Base-by-base conservation (phyloP, 2,888 invertebrate species). In the Fragum fragum region DNA sequence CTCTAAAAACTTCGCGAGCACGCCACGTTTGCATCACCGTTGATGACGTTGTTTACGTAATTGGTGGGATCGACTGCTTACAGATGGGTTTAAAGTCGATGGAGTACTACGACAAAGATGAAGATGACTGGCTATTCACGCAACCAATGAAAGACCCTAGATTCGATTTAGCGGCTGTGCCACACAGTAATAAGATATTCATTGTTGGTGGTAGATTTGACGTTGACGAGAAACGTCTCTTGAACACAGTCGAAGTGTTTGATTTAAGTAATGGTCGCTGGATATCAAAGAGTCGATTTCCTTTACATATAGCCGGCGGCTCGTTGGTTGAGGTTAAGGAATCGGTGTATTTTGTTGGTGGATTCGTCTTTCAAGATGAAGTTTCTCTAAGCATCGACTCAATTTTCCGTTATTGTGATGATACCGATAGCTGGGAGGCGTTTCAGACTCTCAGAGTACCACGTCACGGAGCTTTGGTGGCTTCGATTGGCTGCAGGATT, bases 211-310 rank as follows among this genome's bases (percentile, higher is more conserved):
- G 92, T 36, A 91, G 89, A 81, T 79, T 86, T 52, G 81, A 81
- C n/a, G 59, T 55, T 11, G 79, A 84, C 16, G 79, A 82, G 7
- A 85, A 81, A 23, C 73, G 83, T 32, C 81, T 90, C 0, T 83
- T 92, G 11, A 88, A 80, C 61, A 89, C 86, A 2, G 91, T 93
- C 1, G 92, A 91, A 70, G 89, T 89, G 52, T 92, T 88, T 61
- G 90, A 92, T 70, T 89, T 91, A 1, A 73, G 74, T n/a, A 81
- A 70, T 9, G 86, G 88, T 55, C 85, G 79, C 84, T 91, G 80
- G 72, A 86, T 61, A 9, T 68, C 59, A 36, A 70, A 77, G 29
- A 53, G n/a, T 73, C 73, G 76, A 0, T 71, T 83, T 69, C 89
- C 89, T 5, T 47, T 77, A 1, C 90, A 90, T 1, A 81, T 90